Evolutionary conservation across 2,888 invertebrate genomes (phyloP), one percentile per base, ranked within the genome.

Genomic region (Spisula subtruncata): DNA sequence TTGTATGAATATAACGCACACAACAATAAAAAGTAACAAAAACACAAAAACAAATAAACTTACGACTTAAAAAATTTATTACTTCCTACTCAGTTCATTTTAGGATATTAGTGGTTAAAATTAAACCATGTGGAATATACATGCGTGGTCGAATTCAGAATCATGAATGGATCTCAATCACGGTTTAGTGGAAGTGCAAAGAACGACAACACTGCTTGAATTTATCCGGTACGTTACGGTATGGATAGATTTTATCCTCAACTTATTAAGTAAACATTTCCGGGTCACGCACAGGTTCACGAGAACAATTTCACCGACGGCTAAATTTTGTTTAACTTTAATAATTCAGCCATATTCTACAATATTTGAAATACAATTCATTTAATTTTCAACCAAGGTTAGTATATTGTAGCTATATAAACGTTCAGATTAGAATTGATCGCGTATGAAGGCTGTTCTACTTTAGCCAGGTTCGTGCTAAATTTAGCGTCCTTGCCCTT

Each of bases 231-330:
- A 18, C 6, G 71, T 71, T 71, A 71, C 71, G 80, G 41, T 12
- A 12, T 12, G 80, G 2, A 18, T 46, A 4, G 35, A 46, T 0
- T 80, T 80, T 80, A 79, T 32, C 80, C 80, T 14, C 20, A 80
- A 12, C 80, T 41, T 18, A 8, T 25, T 32, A 79, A 46, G 18
- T 79, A 79, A 60, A 71, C 56, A 85, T 54, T 85, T 85, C 85
- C 85, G 85, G 85, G 85, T 85, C 51, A 85, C 54, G n/a, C 41
- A 48, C 12, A 35, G 75, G 75, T 75, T 32, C 75, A 75, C 8
- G 12, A 41, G 41, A 41, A 41, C 5, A 75, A 75, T 14, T 75
- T 14, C 35, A 75, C 16, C 16, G 25, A 8, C 16, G n/a, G 16
- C 14, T 75, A 75, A 75, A 75, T 20, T 25, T 2, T 75, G 5